phyloP scores from a whole-genome alignment of 2,888 invertebrate species.

The Exephanes ischioxanthus region DNA sequence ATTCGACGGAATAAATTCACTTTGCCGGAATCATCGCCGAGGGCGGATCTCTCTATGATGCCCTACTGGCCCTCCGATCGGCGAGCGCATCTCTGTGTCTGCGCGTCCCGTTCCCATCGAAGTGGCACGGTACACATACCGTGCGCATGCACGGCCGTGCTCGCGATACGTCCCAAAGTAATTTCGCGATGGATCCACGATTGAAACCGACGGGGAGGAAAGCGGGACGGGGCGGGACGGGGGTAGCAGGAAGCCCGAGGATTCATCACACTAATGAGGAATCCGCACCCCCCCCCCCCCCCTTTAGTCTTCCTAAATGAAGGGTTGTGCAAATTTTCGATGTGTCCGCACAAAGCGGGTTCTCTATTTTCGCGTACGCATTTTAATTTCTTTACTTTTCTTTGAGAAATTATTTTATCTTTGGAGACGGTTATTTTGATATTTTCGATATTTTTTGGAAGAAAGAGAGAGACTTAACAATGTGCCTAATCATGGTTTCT shows the following conservation, averaged over 20 bases:
- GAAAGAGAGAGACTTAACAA: not conserved
- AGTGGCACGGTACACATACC: not conserved
- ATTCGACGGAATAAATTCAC: constrained; percentile 53
- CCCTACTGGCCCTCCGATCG: constrained; percentile 23
- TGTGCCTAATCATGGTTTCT: not conserved
- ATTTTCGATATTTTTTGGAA: not conserved
- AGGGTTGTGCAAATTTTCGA: constrained; percentile 5
- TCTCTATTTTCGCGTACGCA: not conserved
- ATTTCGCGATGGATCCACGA: constrained; percentile 50
- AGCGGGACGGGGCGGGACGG: not conserved
- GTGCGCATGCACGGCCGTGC: not conserved
- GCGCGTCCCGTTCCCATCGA: constrained; percentile 27
- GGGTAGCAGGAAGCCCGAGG: not conserved
- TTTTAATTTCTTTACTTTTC: not conserved
- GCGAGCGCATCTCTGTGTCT: constrained; percentile 9
- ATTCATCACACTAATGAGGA: constrained; percentile 43
- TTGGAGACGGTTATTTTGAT: not conserved
- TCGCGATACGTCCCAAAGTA: constrained; percentile 32
- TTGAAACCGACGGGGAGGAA: constrained; percentile 32
- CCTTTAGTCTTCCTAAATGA: not conserved
- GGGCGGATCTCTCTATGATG: constrained; percentile 23
- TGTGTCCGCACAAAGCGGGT: not conserved
- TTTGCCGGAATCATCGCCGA: constrained; percentile 59
- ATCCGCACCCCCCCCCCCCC: not conserved
- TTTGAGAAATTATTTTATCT: not conserved